phyloP scores from a whole-genome alignment of 2,797 vertebrate species.

The Aphelocoma californica region DNA sequence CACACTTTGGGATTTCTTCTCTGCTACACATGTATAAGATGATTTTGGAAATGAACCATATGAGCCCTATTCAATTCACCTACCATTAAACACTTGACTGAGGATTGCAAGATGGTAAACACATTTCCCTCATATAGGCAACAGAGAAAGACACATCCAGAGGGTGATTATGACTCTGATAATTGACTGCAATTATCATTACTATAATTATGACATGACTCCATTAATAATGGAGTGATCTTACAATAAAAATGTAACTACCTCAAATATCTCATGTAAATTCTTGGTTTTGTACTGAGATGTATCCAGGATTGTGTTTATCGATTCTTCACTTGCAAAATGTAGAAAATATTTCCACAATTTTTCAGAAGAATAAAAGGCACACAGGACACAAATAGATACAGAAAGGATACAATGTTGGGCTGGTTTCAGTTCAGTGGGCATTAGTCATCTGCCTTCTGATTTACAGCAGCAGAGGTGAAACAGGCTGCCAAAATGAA shows the following conservation, averaged over 20 bases:
- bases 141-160: background rate
- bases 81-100: background rate
- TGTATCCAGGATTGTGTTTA: background rate
- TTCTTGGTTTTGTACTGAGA: background rate
- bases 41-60: background rate
- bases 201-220: background rate
- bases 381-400: background rate
- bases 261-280: background rate
- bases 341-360: background rate
- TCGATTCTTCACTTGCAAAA: background rate
- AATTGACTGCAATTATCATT: background rate
- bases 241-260: background rate
- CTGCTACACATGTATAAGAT: background rate
- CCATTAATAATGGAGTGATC: background rate
- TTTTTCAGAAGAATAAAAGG: background rate
- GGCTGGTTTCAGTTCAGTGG: background rate
- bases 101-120: background rate
- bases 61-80: background rate
- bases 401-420: background rate
- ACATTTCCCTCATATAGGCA: background rate
- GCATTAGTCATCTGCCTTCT: background rate
- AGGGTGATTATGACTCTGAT: background rate
- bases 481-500: background rate
- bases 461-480: background rate
- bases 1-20: background rate